Evolutionary conservation across 2,113 vertebrate genomes (phyloP).

Genomic region (Indicator indicator): DNA sequence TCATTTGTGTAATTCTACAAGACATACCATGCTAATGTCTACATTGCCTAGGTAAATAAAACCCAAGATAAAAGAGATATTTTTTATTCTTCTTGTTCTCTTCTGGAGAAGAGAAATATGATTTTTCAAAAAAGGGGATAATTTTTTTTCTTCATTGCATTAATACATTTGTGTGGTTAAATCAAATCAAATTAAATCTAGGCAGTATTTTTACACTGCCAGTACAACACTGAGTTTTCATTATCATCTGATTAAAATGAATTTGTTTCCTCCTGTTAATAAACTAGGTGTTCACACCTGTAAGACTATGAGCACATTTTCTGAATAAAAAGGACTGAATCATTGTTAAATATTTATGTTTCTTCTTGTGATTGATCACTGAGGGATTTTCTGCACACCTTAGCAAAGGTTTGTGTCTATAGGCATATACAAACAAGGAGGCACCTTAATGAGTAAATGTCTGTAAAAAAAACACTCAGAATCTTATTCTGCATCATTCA

Average conservation of each 20-base stretch:
- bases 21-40: not conserved
- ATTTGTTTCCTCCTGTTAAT: not conserved
- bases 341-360: not conserved
- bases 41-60: not conserved
- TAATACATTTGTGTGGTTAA: not conserved
- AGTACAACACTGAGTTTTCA: not conserved
- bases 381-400: not conserved
- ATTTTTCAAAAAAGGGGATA: not conserved
- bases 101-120: not conserved
- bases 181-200: not conserved
- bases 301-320: not conserved
- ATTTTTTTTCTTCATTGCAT: not conserved
- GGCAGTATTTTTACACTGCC: not conserved
- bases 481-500: not conserved
- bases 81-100: not conserved
- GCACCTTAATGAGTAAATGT: not conserved
- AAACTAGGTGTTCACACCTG: not conserved
- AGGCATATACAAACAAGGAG: not conserved
- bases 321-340: not conserved
- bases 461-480: not conserved
- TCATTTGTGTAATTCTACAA: not conserved
- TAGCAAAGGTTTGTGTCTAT: not conserved
- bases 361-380: not conserved
- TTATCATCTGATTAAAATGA: not conserved
- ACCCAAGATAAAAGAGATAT: not conserved